Evolutionary conservation across 2,113 vertebrate species (phyloP), one percentile per base, ranked within the genome.

Genomic region (Heptranchias perlo): DNA sequence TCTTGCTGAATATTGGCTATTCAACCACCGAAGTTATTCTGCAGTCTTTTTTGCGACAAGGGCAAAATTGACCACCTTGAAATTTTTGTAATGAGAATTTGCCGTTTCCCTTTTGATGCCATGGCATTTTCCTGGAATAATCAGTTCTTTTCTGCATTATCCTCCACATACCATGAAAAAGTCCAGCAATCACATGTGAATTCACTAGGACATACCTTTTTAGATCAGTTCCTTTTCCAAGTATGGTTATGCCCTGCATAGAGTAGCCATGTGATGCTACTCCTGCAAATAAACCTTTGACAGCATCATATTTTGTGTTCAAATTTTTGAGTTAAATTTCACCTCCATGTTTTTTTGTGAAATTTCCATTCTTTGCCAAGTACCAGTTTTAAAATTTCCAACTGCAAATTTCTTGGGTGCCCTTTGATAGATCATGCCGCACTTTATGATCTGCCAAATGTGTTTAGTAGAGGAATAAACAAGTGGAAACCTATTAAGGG

Each of bases 131-230:
- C 35, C 35, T 92, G 5, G 54, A 73, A 73, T 73, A 73, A 73
- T 73, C 25, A 10, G 2, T 18, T 62, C 3, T 35, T n/a, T 61
- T 62, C 5, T 64, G 21, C 16, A 62, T 93, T 62, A 92, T 93
- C 89, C 89, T 93, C 89, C 61, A 93, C 89, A 64, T 93, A 93
- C 58, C 89, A 93, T 93, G 89, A 64, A 93, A 93, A 62, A n/a
- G 73, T 78, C 16, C 44, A 44, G 14, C 78, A 93, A 10, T 93
- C 58, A 35, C n/a, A 44, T 44, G 35, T 23, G 18, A 93, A 62
- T 39, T 58, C 54, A 91, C 54, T 91, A 10, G 8, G 11, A 28
- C 11, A 31, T 49, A 47, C 47, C 47, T 91, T 18, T 47, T 49
- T 58, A 39, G 64, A 93, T 44, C 5, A 0, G 23, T 64, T 39